Evolutionary conservation across 2,113 vertebrate species (phyloP).

Genomic region (Anhinga rufa): DNA sequence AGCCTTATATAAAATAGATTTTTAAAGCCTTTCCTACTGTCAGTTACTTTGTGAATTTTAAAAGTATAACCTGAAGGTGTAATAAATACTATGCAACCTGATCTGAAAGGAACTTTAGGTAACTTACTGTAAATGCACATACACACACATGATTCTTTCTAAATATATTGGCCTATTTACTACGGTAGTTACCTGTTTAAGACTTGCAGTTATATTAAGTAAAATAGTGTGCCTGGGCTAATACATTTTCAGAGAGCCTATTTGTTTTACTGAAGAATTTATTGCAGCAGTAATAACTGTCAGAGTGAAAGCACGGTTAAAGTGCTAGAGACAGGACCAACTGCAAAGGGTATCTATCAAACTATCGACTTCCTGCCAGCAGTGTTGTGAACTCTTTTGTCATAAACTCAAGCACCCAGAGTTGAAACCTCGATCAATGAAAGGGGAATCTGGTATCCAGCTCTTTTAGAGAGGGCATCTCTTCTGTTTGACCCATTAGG

Average conservation of each 20-base stretch:
- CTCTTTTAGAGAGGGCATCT: constrained; percentile 78
- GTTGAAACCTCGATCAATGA: constrained; percentile 76
- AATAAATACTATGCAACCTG: constrained; percentile 22
- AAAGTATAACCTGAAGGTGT: constrained; percentile 35
- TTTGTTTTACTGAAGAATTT: constrained; percentile 89
- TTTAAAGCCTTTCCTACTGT: not conserved
- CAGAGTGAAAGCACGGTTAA: constrained; percentile 81
- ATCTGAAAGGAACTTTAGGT: constrained; percentile 32
- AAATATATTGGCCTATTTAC: constrained; percentile 77
- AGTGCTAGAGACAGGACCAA: constrained; percentile 82
- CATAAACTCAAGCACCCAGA: constrained; percentile 81
- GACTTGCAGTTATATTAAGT: constrained; percentile 85
- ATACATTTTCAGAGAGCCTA: constrained; percentile 81
- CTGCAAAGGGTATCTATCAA: constrained; percentile 83
- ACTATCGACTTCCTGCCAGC: constrained; percentile 85
- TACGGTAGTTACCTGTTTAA: constrained; percentile 76
- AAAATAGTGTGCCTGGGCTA: constrained; percentile 81
- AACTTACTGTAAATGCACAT: not conserved
- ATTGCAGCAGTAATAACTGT: constrained; percentile 91
- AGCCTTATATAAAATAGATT: not conserved
- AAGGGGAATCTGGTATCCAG: constrained; percentile 78
- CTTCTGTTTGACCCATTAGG: constrained; percentile 78
- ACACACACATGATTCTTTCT: constrained; percentile 42
- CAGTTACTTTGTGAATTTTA: constrained; percentile 20
- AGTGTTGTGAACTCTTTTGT: constrained; percentile 83